phyloP scores from a whole-genome alignment of 2,888 invertebrate species.

The Sphaerophoria rueppellii region DNA sequence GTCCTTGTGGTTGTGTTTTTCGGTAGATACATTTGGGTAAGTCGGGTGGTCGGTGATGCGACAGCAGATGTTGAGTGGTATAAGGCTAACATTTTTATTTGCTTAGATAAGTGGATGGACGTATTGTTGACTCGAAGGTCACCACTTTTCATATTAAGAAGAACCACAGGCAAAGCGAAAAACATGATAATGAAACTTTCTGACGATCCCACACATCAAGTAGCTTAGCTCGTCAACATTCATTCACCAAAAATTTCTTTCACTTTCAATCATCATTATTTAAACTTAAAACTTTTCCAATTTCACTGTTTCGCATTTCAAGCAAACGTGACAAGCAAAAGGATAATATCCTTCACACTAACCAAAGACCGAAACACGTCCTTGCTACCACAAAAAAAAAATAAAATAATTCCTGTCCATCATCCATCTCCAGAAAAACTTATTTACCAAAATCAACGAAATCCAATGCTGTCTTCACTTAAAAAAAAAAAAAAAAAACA shows the following conservation, averaged over 20 bases:
- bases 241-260: constrained; percentile 5
- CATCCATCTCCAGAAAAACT: not conserved
- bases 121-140: too few species aligned
- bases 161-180: too few species aligned
- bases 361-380: not conserved
- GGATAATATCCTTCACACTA: not conserved
- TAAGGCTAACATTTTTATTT: too few species aligned
- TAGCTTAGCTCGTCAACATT: not conserved
- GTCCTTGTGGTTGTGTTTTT: too few species aligned
- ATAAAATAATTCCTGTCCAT: not conserved
- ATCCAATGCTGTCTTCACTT: too few species aligned
- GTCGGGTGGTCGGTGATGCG: too few species aligned
- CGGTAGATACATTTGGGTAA: too few species aligned
- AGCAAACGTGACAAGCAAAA: constrained; percentile 19
- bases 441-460: not conserved
- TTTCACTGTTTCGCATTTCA: not conserved
- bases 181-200: too few species aligned
- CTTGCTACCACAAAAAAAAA: not conserved
- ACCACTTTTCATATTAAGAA: too few species aligned
- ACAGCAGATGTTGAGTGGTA: too few species aligned
- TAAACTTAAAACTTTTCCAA: constrained; percentile 8
- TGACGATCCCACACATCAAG: not conserved
- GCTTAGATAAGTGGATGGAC: too few species aligned
- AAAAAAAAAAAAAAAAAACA: not conserved
- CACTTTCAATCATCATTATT: constrained; percentile 6